phyloP scores from a whole-genome alignment of 2,888 invertebrate species.

The Heteropelma amictum region DNA sequence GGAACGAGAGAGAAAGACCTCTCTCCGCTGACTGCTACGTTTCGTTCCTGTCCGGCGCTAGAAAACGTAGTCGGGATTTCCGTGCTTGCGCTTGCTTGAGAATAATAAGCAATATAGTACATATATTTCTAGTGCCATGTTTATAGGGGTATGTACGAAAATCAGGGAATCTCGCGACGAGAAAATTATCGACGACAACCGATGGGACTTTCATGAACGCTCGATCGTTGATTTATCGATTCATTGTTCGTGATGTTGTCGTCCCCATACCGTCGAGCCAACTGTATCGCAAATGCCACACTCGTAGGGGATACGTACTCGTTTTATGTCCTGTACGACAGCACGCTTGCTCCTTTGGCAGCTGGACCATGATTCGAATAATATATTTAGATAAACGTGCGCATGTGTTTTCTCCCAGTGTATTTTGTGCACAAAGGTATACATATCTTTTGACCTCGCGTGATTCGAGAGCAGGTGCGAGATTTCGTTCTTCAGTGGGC shows the following conservation, averaged over 20 bases:
- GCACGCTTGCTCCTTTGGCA: slow-evolving; percentile 30
- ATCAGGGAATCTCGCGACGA: slow-evolving; percentile 28
- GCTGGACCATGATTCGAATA: slow-evolving; percentile 15
- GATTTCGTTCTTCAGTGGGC: slow-evolving; percentile 46
- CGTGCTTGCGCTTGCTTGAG: too few relatives aligned
- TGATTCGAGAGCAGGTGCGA: slow-evolving; percentile 56
- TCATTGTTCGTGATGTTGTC: slow-evolving; percentile 46
- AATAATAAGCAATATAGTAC: too few relatives aligned
- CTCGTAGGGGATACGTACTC: background rate
- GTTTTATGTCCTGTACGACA: too few relatives aligned
- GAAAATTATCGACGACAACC: background rate
- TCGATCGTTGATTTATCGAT: slow-evolving; percentile 55
- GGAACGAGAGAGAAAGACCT: background rate
- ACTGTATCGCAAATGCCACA: slow-evolving; percentile 21
- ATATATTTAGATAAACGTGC: background rate
- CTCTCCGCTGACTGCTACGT: background rate
- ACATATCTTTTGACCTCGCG: slow-evolving; percentile 35
- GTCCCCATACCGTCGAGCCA: background rate
- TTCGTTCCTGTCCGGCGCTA: slow-evolving; percentile 6
- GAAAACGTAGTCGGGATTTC: background rate
- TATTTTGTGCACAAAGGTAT: background rate
- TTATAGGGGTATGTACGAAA: slow-evolving; percentile 1
- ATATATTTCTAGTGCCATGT: too few relatives aligned
- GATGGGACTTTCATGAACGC: slow-evolving; percentile 20
- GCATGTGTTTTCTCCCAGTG: background rate